Evolutionary conservation across 2,888 invertebrate genomes (phyloP).

Genomic region (Idaea straminata): DNA sequence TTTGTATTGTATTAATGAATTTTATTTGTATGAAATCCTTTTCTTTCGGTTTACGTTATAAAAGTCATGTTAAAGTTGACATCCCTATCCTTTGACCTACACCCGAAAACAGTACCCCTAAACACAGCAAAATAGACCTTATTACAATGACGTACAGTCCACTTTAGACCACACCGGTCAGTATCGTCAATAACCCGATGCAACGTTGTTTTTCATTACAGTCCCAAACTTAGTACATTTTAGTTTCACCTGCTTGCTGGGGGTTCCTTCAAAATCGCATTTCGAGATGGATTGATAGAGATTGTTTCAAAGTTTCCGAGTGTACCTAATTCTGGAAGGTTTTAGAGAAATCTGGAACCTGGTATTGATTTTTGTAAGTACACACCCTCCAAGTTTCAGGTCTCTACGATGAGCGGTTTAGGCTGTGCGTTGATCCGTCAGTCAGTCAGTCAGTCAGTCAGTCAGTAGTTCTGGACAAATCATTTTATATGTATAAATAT

Average conservation of each 20-base stretch:
- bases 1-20: too few relatives aligned
- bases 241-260: constrained; percentile 1
- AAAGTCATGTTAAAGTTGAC: constrained; percentile 11
- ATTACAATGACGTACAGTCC: constrained; percentile 10
- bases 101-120: constrained; percentile 13
- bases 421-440: too few relatives aligned
- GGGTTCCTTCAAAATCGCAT: constrained; percentile 10
- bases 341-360: not conserved
- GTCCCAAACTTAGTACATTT: constrained; percentile 5
- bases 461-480: too few relatives aligned
- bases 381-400: too few relatives aligned
- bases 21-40: too few relatives aligned
- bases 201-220: constrained; percentile 46
- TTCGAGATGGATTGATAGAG: not conserved
- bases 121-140: constrained; percentile 20
- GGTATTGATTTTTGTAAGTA: too few relatives aligned
- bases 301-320: not conserved
- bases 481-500: too few relatives aligned
- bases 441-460: too few relatives aligned
- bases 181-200: constrained; percentile 10
- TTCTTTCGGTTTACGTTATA: too few relatives aligned
- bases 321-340: not conserved
- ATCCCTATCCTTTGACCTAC: constrained; percentile 31
- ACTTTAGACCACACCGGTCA: not conserved
- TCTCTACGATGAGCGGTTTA: too few relatives aligned